Percentiles rank a stretch among this genome's conserved stretches.
phyloP scores from a whole-genome alignment of 2,113 vertebrate genomes.

The Ochotona curzoniae region DNA sequence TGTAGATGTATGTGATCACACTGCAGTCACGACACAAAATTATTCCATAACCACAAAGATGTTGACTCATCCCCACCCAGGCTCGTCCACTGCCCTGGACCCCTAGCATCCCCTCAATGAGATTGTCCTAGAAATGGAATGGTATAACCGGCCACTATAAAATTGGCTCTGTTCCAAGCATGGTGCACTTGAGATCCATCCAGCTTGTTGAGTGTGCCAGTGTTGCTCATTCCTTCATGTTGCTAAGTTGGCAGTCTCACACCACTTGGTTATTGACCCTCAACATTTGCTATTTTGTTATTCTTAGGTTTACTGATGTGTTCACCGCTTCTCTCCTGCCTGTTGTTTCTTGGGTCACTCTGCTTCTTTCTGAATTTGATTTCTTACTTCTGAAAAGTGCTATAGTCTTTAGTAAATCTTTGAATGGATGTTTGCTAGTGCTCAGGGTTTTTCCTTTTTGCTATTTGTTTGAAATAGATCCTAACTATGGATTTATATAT shows the following conservation, averaged over 20 bases:
- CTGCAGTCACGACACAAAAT: too few relatives aligned
- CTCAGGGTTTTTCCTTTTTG: neutral
- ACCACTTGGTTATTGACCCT: neutral
- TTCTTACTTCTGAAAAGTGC: neutral
- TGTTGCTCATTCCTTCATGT: neutral
- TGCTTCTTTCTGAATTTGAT: neutral
- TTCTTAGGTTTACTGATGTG: neutral
- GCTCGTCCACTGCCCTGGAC: too few relatives aligned
- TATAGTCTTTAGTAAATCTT: neutral
- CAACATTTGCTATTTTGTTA: neutral
- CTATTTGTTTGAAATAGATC: too few relatives aligned
- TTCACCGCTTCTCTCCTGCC: slow-evolving; percentile 14
- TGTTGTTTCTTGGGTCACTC: neutral
- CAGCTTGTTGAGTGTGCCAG: neutral
- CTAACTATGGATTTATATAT: too few relatives aligned
- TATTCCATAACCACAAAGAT: neutral
- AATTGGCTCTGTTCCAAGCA: neutral
- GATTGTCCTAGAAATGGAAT: neutral
- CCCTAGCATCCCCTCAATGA: neutral
- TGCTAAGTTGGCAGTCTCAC: neutral
- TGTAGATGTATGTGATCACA: neutral
- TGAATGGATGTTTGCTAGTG: neutral
- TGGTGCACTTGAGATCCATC: neutral
- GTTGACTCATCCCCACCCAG: too few relatives aligned
- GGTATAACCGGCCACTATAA: neutral